Evolutionary conservation across 1,140 invertebrate species (phyloP).

Genomic region (Choristoneura fumiferana): DNA sequence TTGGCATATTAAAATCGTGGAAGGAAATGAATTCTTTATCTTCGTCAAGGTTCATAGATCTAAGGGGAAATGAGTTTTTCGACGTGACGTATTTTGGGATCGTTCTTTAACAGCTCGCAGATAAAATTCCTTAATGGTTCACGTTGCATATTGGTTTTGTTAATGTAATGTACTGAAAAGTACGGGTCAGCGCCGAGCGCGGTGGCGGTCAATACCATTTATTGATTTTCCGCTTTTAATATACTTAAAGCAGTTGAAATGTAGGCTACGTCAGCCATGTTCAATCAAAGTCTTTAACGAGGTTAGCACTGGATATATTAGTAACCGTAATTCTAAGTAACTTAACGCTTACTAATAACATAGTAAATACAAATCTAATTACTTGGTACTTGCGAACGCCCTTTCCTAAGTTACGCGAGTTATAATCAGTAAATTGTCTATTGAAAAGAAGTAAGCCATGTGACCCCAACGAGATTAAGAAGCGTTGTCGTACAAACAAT

Average conservation of each 20-base stretch:
- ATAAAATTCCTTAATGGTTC: conserved; percentile 6
- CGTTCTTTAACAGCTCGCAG: background rate
- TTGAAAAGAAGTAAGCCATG: too few species aligned
- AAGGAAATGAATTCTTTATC: conserved; percentile 8
- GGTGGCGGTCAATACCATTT: conserved; percentile 9
- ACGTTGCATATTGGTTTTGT: background rate
- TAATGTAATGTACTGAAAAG: background rate
- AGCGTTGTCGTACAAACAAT: too few species aligned
- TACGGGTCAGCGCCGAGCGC: background rate
- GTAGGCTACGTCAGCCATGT: conserved; percentile 13
- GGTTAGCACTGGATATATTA: conserved; percentile 1
- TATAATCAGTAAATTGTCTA: too few species aligned
- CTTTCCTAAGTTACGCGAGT: too few species aligned
- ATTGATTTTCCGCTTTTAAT: conserved; percentile 15
- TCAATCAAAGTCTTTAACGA: conserved; percentile 17
- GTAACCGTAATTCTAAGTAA: background rate
- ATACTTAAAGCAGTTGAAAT: conserved; percentile 13
- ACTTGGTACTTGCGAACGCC: background rate
- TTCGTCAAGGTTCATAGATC: background rate
- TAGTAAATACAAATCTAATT: background rate
- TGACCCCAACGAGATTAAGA: too few species aligned
- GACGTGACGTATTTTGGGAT: background rate
- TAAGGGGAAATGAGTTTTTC: conserved; percentile 4
- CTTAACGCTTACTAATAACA: conserved; percentile 6
- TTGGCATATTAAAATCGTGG: background rate